Base-by-base conservation (phyloP, 2,797 vertebrate species). In the Menidia menidia region DNA sequence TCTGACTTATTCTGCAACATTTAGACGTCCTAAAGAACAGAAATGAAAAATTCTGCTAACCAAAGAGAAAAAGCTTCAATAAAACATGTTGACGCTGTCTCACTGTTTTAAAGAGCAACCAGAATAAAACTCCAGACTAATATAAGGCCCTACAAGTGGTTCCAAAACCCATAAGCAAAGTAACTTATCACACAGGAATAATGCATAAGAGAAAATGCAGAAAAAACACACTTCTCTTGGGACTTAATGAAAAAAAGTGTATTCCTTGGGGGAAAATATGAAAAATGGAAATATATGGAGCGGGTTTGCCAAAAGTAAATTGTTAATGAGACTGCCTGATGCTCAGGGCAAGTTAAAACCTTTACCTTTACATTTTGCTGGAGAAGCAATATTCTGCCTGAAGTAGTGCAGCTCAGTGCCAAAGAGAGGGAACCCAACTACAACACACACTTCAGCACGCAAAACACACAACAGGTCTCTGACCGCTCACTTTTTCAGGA, bases 361-460 rank as follows among this genome's bases (percentile, higher is more conserved):
- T 81, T 89, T 85, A 84, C 82, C 71, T 89, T 81, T 73, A 78
- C 84, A 87, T 88, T 90, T 74, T 91, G 91, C 88, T 90, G 75
- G 64, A 68, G 81, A 89, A 72, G 90, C 87, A 82, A 84, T 88
- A 89, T 91, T 85, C 73, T 64, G 73, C 82, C 72, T 45, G 31
- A 86, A 63, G 64, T 65, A 88, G 68, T 69, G 65, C 68, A 79
- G 81, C 75, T 83, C 78, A 71, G 75, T 78, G 75, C 61, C 66
- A 30, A 12, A 4, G 14, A 60, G 50, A 30, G 25, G 19, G 12
- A 60, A 44, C 64, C 39, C 47, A 56, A 53, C 55, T 39, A 39
- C 35, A 39, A 72, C 25, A 43, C 53, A 61, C 55, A 65, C 53
- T 51, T 31, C 41, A 60, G 54, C 52, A 53, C 50, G 60, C 43